phyloP scores from a whole-genome alignment of 1,140 invertebrate species.

The Ericerus pela region DNA sequence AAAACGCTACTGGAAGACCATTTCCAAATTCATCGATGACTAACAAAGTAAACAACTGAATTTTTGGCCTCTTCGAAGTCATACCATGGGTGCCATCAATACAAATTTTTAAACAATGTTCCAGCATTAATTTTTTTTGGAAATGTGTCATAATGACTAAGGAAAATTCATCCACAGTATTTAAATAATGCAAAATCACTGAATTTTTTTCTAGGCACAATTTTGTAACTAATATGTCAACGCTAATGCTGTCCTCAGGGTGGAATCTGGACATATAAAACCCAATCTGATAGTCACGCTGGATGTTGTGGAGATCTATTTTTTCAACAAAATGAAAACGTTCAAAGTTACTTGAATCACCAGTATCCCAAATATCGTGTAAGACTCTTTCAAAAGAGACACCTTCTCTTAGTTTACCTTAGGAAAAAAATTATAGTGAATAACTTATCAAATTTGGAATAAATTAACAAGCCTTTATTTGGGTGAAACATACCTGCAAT shows the following conservation, averaged over 20 bases:
- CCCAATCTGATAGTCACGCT: neutral
- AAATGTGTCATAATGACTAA: slow-evolving; percentile 16
- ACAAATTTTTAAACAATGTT: slow-evolving; percentile 15
- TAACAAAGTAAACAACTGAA: slow-evolving; percentile 15
- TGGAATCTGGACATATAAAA: neutral
- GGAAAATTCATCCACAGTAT: slow-evolving; percentile 10
- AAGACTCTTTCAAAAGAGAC: slow-evolving; percentile 1
- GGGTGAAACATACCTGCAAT: slow-evolving; percentile 12
- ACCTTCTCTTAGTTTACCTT: slow-evolving; percentile 13
- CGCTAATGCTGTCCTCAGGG: neutral
- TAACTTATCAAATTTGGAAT: too few relatives aligned
- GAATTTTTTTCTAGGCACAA: slow-evolving; percentile 4
- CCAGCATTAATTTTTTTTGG: slow-evolving; percentile 6
- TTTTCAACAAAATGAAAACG: neutral
- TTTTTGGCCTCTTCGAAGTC: slow-evolving; percentile 10
- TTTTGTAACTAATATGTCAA: slow-evolving; percentile 2
- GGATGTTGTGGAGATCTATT: slow-evolving; percentile 12
- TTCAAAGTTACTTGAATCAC: neutral
- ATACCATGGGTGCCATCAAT: slow-evolving; percentile 15
- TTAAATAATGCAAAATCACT: neutral
- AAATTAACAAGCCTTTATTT: too few relatives aligned
- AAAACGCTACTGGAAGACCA: slow-evolving; percentile 15
- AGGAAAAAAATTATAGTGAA: too few relatives aligned
- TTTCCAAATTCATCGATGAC: slow-evolving; percentile 15
- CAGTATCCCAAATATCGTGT: slow-evolving; percentile 4